These are phyloP conservation scores for Heteromurus nitidus DNA, from an alignment of 2,888 invertebrate species.

Conservation along the genomic window DNA sequence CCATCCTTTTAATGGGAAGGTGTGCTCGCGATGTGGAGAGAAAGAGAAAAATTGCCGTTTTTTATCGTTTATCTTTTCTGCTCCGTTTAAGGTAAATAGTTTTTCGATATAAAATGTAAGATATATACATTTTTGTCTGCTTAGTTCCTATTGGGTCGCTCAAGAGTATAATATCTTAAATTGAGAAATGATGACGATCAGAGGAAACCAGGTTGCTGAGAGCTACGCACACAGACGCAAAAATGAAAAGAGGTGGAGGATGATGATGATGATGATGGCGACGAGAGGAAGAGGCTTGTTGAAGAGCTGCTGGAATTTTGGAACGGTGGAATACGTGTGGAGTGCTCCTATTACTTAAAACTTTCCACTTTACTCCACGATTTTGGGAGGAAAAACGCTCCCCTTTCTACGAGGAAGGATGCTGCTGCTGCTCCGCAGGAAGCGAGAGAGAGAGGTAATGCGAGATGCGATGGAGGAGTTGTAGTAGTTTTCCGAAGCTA, in stretches of 20 bases:
- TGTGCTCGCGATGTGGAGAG: no score
- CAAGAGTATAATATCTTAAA: no score
- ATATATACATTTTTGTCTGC: not conserved
- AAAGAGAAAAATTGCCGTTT: no score
- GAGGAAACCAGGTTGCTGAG: slow-evolving; percentile 9
- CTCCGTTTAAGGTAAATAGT: no score
- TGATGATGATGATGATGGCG: not conserved
- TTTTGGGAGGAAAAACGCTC: no score
- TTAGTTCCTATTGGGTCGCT: not conserved
- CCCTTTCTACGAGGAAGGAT: no score
- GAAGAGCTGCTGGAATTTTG: not conserved
- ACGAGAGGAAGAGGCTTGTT: not conserved
- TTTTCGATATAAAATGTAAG: not conserved
- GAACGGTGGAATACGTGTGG: not conserved
- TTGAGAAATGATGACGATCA: no score
- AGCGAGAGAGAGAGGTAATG: not conserved
- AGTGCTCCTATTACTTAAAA: not conserved
- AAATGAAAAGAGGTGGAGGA: not conserved
- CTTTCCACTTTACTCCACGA: not conserved
- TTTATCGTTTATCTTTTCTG: no score
- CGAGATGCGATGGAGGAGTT: not conserved
- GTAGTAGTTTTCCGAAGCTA: slow-evolving; percentile 3
- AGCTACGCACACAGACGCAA: not conserved
- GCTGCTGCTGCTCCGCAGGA: no score
- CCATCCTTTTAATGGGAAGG: no score